Evolutionary conservation across 2,797 vertebrate genomes (phyloP), one percentile per base, ranked within the genome.

Genomic region (Sebastes aleutianus): DNA sequence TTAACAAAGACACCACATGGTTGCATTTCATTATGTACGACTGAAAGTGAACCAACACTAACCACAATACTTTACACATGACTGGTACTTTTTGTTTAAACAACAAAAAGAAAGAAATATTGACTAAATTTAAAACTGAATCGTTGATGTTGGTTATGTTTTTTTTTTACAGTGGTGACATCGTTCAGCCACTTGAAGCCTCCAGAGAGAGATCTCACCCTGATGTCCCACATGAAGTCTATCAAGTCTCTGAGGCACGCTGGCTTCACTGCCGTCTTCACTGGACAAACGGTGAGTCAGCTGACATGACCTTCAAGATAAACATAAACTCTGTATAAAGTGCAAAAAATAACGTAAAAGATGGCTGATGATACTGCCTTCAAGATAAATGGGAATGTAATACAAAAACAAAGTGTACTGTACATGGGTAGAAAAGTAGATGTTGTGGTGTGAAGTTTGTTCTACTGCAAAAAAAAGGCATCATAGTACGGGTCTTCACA

Each of bases 231-330:
- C 67, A 92, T 94, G 67, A 95, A 90, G 76, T 85, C 93, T 24
- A 74, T 93, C 54, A 93, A 90, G 62, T 93, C 92, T 4, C 62
- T 96, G 83, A 96, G 88, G 26, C 93, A 93, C 0, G 93, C 92
- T 13, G 95, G 94, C 68, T 84, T 97, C 79, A 94, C 95, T 0
- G 90, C 94, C 0, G 89, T 93, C 31, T 96, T 96, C 16, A 87
- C 93, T 27, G 93, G 94, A 67, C 87, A 81, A 85, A 88, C 91
- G 79, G 80, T 96, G 76, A 90, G 79, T 14, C 10, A 2, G 34
- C 8, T 5, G 22, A 11, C 10, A 39, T 34, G 5, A 9, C 50
- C 6, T n/a, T 27, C 3, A 31, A 71, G 10, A 34, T n/a, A 36
- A 70, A 70, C 2, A 54, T 34, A 4, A 74, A 27, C 24, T n/a